These are phyloP conservation scores for Hydra vulgaris DNA, from an alignment of 30 jellyfish, hydroid and myxozoan species.

Conservation along the genomic window DNA sequence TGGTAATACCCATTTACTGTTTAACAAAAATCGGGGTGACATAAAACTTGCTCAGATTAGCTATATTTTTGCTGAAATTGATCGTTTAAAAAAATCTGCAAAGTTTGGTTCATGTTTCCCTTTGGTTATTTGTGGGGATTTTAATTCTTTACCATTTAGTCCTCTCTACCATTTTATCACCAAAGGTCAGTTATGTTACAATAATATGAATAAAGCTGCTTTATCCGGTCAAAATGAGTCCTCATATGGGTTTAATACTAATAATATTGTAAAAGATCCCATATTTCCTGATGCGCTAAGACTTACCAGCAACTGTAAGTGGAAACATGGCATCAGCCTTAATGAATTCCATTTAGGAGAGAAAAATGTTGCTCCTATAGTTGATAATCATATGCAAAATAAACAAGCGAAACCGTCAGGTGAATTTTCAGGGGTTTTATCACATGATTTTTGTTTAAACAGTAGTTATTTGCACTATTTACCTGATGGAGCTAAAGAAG, in stretches of 20 bases:
- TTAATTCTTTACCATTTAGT: slow-evolving; percentile 61
- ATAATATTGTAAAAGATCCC: neutral
- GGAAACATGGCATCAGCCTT: slow-evolving; percentile 18
- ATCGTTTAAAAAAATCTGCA: slow-evolving; percentile 33
- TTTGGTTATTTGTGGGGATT: slow-evolving; percentile 74
- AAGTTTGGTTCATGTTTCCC: slow-evolving; percentile 32
- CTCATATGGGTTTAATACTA: neutral
- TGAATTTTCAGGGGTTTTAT: slow-evolving; percentile 61
- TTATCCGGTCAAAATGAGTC: slow-evolving; percentile 63
- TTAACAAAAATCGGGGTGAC: slow-evolving; percentile 84
- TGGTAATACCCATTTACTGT: slow-evolving; percentile 81
- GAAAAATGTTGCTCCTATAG: neutral
- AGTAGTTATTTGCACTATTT: slow-evolving; percentile 48
- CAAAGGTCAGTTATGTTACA: slow-evolving; percentile 44
- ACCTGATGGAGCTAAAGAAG: slow-evolving; percentile 41
- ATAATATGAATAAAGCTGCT: slow-evolving; percentile 34
- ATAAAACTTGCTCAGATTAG: slow-evolving; percentile 79
- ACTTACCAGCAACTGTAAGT: slow-evolving; percentile 42
- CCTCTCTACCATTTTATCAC: slow-evolving; percentile 56
- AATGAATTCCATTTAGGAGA: neutral
- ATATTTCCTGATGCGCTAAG: slow-evolving; percentile 46
- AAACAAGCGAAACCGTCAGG: neutral
- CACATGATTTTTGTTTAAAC: slow-evolving; percentile 47
- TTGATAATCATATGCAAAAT: neutral
- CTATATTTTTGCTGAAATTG: slow-evolving; percentile 69